Conservation (phyloP, 1,140 invertebrate genomes). For the Babylonia areolata region DNA sequence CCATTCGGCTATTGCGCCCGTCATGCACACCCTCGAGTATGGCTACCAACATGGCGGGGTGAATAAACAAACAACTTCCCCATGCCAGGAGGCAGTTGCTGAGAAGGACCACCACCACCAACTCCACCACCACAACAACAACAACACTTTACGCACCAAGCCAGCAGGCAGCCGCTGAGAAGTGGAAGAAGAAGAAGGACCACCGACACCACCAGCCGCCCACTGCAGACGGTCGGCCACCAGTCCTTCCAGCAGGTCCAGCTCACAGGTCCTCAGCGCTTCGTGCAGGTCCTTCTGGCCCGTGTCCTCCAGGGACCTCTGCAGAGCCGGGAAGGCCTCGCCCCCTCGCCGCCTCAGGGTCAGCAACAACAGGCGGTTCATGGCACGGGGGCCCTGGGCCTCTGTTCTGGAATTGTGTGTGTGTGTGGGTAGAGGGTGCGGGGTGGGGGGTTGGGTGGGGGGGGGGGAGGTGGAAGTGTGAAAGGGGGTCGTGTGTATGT, state of each 20-base stretch:
- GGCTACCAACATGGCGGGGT: too few relatives aligned
- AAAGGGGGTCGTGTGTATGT: neutral
- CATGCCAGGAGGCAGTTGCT: too few relatives aligned
- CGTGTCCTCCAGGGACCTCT: neutral
- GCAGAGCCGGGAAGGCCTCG: constrained; percentile 16
- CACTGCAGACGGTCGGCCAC: neutral
- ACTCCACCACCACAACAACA: neutral
- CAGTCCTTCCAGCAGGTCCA: neutral
- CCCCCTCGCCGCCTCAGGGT: constrained; percentile 19
- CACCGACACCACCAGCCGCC: neutral
- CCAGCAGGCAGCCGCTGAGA: too few relatives aligned
- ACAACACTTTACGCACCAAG: neutral
- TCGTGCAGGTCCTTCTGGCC: constrained; percentile 9
- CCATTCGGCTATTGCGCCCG: too few relatives aligned
- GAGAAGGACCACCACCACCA: neutral
- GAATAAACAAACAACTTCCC: too few relatives aligned
- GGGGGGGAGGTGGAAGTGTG: neutral
- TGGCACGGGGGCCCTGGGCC: constrained; percentile 19
- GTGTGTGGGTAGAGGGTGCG: neutral
- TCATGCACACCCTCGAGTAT: too few relatives aligned
- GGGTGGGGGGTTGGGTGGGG: too few relatives aligned
- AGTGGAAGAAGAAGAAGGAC: too few relatives aligned
- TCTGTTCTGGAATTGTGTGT: constrained; percentile 7
- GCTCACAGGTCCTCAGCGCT: neutral
- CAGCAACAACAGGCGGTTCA: constrained; percentile 22